Conservation (phyloP, 2,113 vertebrate genomes). For the Hystrix cristata region DNA sequence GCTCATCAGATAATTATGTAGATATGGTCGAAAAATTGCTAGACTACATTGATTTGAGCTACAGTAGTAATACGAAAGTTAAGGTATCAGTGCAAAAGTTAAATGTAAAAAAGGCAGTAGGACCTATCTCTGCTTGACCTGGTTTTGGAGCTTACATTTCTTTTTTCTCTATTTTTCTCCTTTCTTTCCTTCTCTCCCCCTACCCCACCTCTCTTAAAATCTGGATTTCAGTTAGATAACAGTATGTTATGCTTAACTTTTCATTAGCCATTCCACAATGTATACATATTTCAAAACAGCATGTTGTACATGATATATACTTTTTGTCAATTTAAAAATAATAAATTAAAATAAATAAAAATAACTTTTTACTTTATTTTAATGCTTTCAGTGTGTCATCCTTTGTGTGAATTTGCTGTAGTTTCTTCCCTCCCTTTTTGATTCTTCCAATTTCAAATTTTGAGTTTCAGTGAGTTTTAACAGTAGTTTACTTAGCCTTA, state of each 20-base stretch:
- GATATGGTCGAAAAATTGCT: background rate
- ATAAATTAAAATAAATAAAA: conserved; percentile 5
- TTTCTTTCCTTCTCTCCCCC: background rate
- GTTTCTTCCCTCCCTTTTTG: conserved; percentile 38
- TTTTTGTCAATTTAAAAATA: background rate
- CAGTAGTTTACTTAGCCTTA: fast-evolving
- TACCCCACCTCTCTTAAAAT: background rate
- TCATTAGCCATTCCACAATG: background rate
- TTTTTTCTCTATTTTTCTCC: background rate
- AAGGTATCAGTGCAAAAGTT: background rate
- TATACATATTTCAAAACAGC: background rate
- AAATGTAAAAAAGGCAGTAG: background rate
- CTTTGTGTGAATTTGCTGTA: conserved; percentile 33
- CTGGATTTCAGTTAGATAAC: background rate
- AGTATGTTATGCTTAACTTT: background rate
- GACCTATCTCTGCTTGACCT: background rate
- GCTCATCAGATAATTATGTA: background rate
- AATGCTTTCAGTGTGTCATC: background rate
- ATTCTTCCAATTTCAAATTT: conserved; percentile 44
- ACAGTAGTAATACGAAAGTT: background rate
- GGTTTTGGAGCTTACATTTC: background rate
- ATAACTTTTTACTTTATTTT: conserved; percentile 35
- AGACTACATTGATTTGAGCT: background rate
- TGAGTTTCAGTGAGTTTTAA: background rate
- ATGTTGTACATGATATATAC: background rate